These are phyloP conservation scores for Ceratitis capitata DNA, from an alignment of 1,140 invertebrate species.

Conservation along the genomic window DNA sequence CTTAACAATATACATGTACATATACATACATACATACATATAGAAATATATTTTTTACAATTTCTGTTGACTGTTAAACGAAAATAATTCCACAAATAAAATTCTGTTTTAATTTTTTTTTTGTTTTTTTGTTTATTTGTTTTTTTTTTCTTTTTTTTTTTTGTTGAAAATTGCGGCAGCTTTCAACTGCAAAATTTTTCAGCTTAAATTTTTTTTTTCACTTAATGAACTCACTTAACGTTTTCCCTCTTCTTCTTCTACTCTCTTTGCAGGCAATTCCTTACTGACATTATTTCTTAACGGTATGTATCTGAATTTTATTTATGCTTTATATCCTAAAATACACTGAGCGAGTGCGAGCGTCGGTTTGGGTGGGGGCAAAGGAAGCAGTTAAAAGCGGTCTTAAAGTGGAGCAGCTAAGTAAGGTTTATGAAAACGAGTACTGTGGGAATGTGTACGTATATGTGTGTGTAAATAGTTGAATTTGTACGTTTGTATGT, in stretches of 20 bases:
- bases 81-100: too few relatives aligned
- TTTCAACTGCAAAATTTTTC: background rate
- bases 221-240: background rate
- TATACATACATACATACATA: background rate
- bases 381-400: background rate
- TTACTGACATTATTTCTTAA: background rate
- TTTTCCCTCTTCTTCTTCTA: background rate
- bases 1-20: too few relatives aligned
- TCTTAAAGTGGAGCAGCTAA: slow-evolving; percentile 29
- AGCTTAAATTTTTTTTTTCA: background rate
- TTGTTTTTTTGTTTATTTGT: too few relatives aligned
- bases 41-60: slow-evolving; percentile 1
- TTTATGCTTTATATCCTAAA: slow-evolving; percentile 28
- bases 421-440: background rate
- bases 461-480: background rate
- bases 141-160: too few relatives aligned
- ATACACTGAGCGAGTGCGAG: background rate
- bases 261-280: slow-evolving; percentile 10
- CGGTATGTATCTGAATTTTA: slow-evolving; percentile 18
- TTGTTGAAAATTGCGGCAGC: background rate
- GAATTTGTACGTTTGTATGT: background rate
- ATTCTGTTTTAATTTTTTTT: too few relatives aligned
- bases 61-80: background rate
- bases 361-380: background rate
- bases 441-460: background rate